Base-by-base conservation (phyloP, 2,888 invertebrate species). In the Chesias legatella region DNA sequence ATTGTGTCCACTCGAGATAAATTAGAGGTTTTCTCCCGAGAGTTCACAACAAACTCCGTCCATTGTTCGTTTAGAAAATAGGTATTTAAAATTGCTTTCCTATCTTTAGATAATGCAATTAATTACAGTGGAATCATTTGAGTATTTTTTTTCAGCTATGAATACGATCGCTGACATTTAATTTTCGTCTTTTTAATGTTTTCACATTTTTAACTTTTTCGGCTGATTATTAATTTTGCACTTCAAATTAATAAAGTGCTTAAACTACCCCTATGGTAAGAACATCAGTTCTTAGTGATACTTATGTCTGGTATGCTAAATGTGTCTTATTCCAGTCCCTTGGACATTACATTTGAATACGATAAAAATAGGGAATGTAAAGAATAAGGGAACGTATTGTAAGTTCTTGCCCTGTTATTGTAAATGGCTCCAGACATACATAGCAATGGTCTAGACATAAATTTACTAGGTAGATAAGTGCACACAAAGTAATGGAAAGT, bases 1-100 rank as follows among this genome's bases (percentile, higher is more conserved):
- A 81, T 84, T 81, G 84, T 81, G 84, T 83, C 80, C 83, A 84
- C 75, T 82, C 80, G 72, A 79, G 81, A 79, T 83, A 79, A 82
- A 84, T 86, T 84, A 83, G 74, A 76, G 69, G 69, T 78, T 81
- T 74, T 79, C 84, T 79, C 79, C 51, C 41, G 79, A 65, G 83
- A 79, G 58, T 73, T 67, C 56, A 67, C 71, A 74, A 70, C 67
- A 67, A 69, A 74, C 67, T 65, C 60, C 58, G 64, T 76, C 73
- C 67, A 70, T 68, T 73, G 69, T 61, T 67, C 64, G 58, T 61
- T 59, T 42, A 68, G 60, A 63, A 65, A 67, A 69, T 58, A 58
- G 56, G 58, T 56, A 51, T 54, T 50, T 49, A 36, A 48, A 54
- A 43, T 51, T 49, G 48, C 51, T 50, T 49, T 50, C 40, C 40